Percentiles rank a stretch among this genome's conserved stretches.
Conservation (phyloP, 1,140 invertebrate genomes). For the Latrodectus geometricus region DNA sequence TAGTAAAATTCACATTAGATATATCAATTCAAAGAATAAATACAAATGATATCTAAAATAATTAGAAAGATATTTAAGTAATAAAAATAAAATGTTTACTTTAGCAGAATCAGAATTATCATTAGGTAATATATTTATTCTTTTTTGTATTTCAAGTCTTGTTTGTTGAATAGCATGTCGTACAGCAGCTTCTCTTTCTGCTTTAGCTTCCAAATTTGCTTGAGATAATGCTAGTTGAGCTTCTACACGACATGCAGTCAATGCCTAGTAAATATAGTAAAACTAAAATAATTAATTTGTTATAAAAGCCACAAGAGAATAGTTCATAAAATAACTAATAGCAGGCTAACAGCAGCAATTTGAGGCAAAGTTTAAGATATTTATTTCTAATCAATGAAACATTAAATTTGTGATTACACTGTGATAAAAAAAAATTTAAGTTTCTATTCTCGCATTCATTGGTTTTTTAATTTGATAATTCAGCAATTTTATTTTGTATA, state of each 20-base stretch:
- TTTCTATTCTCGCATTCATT: no score
- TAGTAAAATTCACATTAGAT: no score
- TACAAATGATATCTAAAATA: background rate
- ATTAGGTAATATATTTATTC: conserved; percentile 5
- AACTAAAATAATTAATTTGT: background rate
- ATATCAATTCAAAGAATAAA: background rate
- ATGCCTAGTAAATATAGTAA: conserved; percentile 63
- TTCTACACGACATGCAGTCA: conserved; percentile 67
- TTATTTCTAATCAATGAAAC: no score
- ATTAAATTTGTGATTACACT: no score
- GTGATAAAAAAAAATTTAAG: no score
- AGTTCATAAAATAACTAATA: background rate
- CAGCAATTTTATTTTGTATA: no score
- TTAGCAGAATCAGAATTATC: conserved; percentile 29
- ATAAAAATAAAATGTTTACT: conserved; percentile 5
- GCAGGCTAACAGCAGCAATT: no score
- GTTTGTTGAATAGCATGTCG: conserved; percentile 68
- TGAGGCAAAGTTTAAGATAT: no score
- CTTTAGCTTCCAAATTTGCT: conserved; percentile 68
- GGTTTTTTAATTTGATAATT: no score
- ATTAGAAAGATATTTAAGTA: background rate
- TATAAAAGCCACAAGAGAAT: background rate
- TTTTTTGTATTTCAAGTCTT: conserved; percentile 65
- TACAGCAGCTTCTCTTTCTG: conserved; percentile 68
- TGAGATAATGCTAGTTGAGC: conserved; percentile 67